These are phyloP conservation scores for Nowickia ferox DNA, from an alignment of 2,888 invertebrate genomes.

Conservation along the genomic window DNA sequence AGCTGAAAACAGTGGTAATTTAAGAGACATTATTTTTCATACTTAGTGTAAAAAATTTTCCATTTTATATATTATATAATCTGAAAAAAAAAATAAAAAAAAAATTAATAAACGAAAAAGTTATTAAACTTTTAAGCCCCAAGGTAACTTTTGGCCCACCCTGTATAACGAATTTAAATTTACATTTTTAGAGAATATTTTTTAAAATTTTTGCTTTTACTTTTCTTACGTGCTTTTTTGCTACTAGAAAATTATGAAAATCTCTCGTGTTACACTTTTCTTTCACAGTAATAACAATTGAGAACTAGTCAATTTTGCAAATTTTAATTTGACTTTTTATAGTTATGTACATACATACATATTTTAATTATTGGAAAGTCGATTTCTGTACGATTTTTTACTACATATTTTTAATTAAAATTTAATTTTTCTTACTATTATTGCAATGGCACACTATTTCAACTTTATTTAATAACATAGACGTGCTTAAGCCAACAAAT, in stretches of 20 bases:
- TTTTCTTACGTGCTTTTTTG: slow-evolving; percentile 21
- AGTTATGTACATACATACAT: background rate
- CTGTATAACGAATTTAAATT: too few relatives aligned
- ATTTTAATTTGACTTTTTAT: background rate
- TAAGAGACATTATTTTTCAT: too few relatives aligned
- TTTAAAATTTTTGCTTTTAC: too few relatives aligned
- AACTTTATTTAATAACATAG: background rate
- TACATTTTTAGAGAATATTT: too few relatives aligned
- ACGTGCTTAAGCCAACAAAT: slow-evolving; percentile 1
- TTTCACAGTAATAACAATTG: slow-evolving; percentile 24
- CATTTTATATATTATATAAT: too few relatives aligned
- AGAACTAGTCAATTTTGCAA: background rate
- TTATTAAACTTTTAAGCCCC: too few relatives aligned
- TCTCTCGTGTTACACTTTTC: background rate
- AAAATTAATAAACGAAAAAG: too few relatives aligned
- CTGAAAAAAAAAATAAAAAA: too few relatives aligned
- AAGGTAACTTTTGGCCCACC: too few relatives aligned
- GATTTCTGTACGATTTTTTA: slow-evolving; percentile 3
- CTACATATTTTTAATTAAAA: background rate
- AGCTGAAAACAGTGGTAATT: too few relatives aligned
- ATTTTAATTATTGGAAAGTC: background rate
- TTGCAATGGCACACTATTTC: background rate
- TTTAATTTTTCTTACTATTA: slow-evolving; percentile 5
- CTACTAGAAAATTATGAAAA: slow-evolving; percentile 10
- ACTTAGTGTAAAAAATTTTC: too few relatives aligned